Evolutionary conservation across 1,140 invertebrate genomes (phyloP).

Genomic region (Popillia japonica): DNA sequence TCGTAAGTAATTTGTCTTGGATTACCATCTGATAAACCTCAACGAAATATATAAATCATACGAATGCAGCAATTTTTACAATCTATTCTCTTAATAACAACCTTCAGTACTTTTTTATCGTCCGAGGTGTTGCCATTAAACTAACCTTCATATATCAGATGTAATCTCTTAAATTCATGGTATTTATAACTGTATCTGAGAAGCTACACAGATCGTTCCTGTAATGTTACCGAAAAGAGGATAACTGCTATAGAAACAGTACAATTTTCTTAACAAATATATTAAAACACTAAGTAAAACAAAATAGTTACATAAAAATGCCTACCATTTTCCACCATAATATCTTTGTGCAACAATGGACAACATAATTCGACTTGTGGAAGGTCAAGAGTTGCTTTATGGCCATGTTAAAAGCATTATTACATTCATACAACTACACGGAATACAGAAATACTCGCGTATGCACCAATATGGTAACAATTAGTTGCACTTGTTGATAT

Average conservation of each 20-base stretch:
- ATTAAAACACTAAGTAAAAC: no score
- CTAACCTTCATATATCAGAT: background rate
- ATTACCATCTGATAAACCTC: background rate
- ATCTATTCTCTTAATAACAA: background rate
- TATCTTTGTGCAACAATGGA: no score
- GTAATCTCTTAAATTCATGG: background rate
- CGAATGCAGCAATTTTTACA: background rate
- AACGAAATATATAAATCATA: background rate
- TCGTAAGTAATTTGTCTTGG: background rate
- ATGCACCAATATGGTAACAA: constrained; percentile 1
- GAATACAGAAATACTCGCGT: background rate
- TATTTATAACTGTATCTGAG: background rate
- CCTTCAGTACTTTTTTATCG: background rate
- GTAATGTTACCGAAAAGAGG: no score
- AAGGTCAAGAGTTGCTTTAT: no score
- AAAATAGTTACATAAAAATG: no score
- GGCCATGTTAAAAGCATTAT: no score
- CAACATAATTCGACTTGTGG: no score
- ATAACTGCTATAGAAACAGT: no score
- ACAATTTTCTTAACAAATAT: no score
- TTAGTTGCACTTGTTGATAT: constrained; percentile 6
- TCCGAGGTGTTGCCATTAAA: background rate
- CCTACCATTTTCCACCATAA: no score
- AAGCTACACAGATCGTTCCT: no score
- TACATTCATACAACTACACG: background rate